Percentiles rank a stretch among this genome's conserved stretches.
phyloP scores from a whole-genome alignment of 2,888 invertebrate species.

The Pogonocherus hispidulus region DNA sequence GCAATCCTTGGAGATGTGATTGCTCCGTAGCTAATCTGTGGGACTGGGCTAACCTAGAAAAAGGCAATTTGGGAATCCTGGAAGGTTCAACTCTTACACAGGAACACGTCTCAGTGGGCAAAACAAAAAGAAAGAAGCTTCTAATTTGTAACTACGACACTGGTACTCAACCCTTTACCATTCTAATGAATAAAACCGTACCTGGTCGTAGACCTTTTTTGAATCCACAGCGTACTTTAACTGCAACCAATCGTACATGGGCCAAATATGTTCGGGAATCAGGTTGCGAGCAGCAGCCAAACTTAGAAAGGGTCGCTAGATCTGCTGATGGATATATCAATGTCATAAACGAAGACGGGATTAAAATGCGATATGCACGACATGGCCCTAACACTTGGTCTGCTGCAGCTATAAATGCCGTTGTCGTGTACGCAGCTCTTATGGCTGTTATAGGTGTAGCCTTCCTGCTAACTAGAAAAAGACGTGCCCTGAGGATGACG shows the following conservation, averaged over 20 bases:
- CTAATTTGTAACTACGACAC: constrained; percentile 77
- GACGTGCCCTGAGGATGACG: constrained; percentile 19
- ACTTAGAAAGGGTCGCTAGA: constrained; percentile 52
- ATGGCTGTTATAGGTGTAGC: constrained; percentile 59
- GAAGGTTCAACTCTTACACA: constrained; percentile 77
- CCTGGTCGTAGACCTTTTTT: constrained; percentile 73
- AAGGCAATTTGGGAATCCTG: constrained; percentile 76
- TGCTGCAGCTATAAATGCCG: constrained; percentile 66
- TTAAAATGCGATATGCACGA: constrained; percentile 46
- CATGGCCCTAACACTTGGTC: constrained; percentile 62
- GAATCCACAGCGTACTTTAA: constrained; percentile 73
- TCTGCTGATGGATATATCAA: constrained; percentile 46
- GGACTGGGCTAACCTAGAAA: constrained; percentile 80
- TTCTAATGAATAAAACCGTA: constrained; percentile 69
- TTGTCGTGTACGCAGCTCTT: constrained; percentile 64
- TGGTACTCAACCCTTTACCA: constrained; percentile 71
- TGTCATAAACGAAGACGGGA: constrained; percentile 45
- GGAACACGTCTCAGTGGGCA: constrained; percentile 75
- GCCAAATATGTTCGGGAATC: constrained; percentile 80
- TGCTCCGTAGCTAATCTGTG: constrained; percentile 80
- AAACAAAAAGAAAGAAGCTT: constrained; percentile 75
- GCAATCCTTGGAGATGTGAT: constrained; percentile 80
- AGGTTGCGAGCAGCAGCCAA: constrained; percentile 69
- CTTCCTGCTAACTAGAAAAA: constrained; percentile 43
- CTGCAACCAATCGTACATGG: constrained; percentile 77